A percentile compares a stretch with the other conserved stretches of the same genome.
phyloP scores from a whole-genome alignment of 1,140 invertebrate species.

The Panulirus ornatus region DNA sequence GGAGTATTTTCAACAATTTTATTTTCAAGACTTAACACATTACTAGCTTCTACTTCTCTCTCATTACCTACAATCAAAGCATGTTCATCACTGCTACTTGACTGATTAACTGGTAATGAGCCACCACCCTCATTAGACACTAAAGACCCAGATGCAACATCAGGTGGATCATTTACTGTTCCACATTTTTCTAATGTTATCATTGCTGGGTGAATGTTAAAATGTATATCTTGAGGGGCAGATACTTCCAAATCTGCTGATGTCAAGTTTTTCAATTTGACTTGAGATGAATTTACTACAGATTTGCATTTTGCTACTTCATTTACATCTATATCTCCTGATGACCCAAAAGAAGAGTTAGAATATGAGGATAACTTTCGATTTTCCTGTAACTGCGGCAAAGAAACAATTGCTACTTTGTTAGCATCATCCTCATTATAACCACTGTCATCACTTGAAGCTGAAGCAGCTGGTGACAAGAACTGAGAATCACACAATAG shows the following conservation, averaged over 20 bases:
- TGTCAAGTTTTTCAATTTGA: background rate
- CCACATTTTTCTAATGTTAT: slow-evolving; percentile 10
- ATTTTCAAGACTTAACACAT: no score
- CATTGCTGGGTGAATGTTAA: slow-evolving; percentile 22
- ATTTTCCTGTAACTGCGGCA: background rate
- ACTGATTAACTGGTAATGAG: background rate
- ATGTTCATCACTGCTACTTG: background rate
- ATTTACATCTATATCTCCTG: background rate
- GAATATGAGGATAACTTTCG: background rate
- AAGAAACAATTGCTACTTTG: background rate
- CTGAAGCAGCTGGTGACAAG: slow-evolving; percentile 35
- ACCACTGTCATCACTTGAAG: slow-evolving; percentile 45
- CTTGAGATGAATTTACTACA: background rate
- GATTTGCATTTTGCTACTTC: background rate
- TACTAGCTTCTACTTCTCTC: background rate
- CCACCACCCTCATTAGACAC: background rate
- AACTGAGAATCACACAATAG: slow-evolving; percentile 24
- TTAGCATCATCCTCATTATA: slow-evolving; percentile 40
- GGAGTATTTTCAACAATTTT: background rate
- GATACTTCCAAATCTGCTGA: background rate
- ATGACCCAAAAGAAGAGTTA: background rate
- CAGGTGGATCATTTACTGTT: background rate
- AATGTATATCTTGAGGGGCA: background rate
- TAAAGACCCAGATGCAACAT: background rate
- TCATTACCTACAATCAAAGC: background rate